These are phyloP conservation scores for Pipra filicauda DNA, from an alignment of 2,113 vertebrate species.

Conservation along the genomic window DNA sequence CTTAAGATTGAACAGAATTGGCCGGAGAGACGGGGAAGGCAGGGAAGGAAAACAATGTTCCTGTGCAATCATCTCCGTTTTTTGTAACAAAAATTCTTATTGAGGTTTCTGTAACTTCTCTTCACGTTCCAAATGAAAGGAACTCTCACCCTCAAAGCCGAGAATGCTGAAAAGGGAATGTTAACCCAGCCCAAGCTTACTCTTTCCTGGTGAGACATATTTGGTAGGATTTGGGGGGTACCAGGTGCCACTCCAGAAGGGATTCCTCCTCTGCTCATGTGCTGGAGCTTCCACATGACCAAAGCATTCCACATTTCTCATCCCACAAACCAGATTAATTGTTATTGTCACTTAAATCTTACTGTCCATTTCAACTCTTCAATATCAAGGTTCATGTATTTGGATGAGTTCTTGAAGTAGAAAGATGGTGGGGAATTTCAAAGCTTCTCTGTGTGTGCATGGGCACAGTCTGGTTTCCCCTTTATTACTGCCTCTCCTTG, in stretches of 20 bases:
- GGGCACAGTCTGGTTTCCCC: neutral
- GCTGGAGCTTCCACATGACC: neutral
- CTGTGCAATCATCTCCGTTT: rapidly evolving
- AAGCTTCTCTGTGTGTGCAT: neutral
- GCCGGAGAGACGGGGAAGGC: neutral
- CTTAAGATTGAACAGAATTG: constrained; percentile 20
- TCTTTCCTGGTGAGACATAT: neutral
- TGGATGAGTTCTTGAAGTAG: neutral
- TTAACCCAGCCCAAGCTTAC: neutral
- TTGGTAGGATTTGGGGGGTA: neutral
- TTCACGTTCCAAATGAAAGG: neutral
- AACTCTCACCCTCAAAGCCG: neutral
- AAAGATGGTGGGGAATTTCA: neutral
- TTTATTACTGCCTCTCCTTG: neutral
- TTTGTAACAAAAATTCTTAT: neutral
- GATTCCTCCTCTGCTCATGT: neutral
- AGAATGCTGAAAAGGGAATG: neutral
- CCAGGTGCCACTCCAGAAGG: rapidly evolving
- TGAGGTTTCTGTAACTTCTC: neutral
- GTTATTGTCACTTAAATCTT: neutral
- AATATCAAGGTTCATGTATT: neutral
- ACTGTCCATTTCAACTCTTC: neutral
- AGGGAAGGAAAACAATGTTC: constrained; percentile 15
- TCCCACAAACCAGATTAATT: neutral
- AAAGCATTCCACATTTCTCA: neutral